Conservation (phyloP, 1,140 invertebrate genomes). For the Ceratosolen fusciceps region DNA sequence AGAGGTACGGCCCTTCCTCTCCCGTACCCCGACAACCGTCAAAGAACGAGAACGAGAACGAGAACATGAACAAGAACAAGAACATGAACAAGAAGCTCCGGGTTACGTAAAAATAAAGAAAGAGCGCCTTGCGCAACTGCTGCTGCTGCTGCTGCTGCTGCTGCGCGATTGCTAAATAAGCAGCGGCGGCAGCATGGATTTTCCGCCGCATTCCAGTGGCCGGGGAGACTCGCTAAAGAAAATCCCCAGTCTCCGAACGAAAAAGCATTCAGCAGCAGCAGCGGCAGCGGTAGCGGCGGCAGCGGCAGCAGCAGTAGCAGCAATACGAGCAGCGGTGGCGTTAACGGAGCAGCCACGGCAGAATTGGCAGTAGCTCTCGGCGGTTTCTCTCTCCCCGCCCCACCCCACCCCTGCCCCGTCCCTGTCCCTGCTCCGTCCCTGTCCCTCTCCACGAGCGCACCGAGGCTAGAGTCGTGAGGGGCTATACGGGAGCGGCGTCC, state of each 20-base stretch:
- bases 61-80: too few species aligned
- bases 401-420: constrained; percentile 1
- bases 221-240: neutral
- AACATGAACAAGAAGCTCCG: too few species aligned
- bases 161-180: neutral
- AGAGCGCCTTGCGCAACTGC: neutral
- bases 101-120: constrained; percentile 10
- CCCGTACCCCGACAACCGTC: neutral
- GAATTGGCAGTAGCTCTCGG: neutral
- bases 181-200: neutral
- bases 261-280: neutral
- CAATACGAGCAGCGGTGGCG: neutral
- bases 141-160: neutral
- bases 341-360: neutral
- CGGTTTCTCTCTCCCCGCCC: neutral
- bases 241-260: neutral
- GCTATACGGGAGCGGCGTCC: too few species aligned
- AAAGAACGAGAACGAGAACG: neutral
- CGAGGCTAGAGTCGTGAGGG: too few species aligned
- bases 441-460: too few species aligned
- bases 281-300: neutral
- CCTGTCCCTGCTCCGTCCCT: too few species aligned
- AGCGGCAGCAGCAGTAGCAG: neutral
- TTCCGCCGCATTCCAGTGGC: constrained; percentile 4
- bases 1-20: neutral